Evolutionary conservation across 2,888 invertebrate genomes (phyloP).

Genomic region (Smittia sp.): DNA sequence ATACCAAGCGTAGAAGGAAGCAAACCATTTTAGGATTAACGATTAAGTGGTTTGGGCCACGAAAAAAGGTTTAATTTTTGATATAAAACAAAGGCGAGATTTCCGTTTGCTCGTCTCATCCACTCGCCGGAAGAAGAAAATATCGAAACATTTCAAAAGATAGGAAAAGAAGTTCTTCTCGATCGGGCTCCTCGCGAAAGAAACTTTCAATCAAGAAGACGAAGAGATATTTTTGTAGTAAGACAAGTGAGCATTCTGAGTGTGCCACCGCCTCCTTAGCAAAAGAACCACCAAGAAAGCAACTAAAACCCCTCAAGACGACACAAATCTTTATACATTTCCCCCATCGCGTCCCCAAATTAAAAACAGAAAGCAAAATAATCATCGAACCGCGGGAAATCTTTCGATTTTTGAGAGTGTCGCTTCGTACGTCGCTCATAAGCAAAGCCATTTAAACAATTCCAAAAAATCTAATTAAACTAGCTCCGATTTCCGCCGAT

Average conservation of each 20-base stretch:
- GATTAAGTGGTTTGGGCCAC: slow-evolving; percentile 9
- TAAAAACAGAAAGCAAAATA: neutral
- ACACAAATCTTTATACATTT: slow-evolving; percentile 41
- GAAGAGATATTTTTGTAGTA: slow-evolving; percentile 38
- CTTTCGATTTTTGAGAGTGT: neutral
- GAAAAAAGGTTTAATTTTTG: slow-evolving; percentile 35
- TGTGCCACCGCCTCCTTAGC: slow-evolving; percentile 18
- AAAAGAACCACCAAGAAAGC: slow-evolving; percentile 31
- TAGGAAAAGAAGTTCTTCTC: neutral
- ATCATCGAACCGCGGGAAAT: too few relatives aligned
- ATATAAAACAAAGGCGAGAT: slow-evolving; percentile 15
- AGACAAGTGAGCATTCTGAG: slow-evolving; percentile 14
- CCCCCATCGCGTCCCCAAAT: neutral
- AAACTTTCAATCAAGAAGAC: slow-evolving; percentile 1
- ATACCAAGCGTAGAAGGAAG: slow-evolving; percentile 27
- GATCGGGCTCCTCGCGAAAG: neutral
- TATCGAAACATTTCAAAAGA: slow-evolving; percentile 37
- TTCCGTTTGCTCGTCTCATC: neutral
- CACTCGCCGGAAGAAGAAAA: slow-evolving; percentile 9
- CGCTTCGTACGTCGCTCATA: neutral
- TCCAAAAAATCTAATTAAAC: slow-evolving; percentile 22
- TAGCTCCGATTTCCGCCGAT: neutral
- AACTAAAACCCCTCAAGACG: slow-evolving; percentile 41
- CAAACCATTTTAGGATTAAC: slow-evolving; percentile 21
- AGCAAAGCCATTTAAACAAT: slow-evolving; percentile 18